Conservation (phyloP, 2,888 invertebrate genomes). For the Sarcophaga caerulescens region DNA sequence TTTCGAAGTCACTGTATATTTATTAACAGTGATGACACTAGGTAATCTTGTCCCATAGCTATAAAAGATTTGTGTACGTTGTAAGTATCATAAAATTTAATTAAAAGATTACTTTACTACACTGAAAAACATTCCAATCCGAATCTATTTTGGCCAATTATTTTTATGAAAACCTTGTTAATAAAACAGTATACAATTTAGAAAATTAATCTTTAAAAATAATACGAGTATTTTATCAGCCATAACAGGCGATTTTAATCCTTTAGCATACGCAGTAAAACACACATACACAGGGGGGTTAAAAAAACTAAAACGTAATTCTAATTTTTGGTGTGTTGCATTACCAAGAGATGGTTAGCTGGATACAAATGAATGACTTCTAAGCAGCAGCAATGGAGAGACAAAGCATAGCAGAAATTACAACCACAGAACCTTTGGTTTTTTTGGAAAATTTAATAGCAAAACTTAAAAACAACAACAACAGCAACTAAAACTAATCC, state of each 20-base stretch:
- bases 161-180: no score
- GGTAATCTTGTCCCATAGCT: no score
- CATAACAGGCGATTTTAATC: constrained; percentile 41
- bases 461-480: constrained; percentile 18
- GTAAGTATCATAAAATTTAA: no score
- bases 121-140: no score
- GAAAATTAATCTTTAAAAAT: constrained; percentile 34
- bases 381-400: constrained; percentile 1
- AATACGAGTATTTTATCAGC: constrained; percentile 41
- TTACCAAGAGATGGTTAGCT: constrained; percentile 3
- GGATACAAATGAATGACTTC: constrained; percentile 42
- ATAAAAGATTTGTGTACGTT: no score
- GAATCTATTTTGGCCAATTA: no score
- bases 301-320: constrained; percentile 52
- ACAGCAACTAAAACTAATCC: constrained; percentile 25
- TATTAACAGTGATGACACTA: no score
- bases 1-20: no score
- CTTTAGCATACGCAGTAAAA: not conserved
- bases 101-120: no score
- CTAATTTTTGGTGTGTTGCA: constrained; percentile 45
- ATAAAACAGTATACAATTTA: no score
- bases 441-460: constrained; percentile 38
- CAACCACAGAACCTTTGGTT: constrained; percentile 50
- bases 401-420: constrained; percentile 9
- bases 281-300: not conserved